These are phyloP conservation scores for Leptarthrus brevirostris DNA, from an alignment of 2,888 invertebrate genomes.

Conservation along the genomic window DNA sequence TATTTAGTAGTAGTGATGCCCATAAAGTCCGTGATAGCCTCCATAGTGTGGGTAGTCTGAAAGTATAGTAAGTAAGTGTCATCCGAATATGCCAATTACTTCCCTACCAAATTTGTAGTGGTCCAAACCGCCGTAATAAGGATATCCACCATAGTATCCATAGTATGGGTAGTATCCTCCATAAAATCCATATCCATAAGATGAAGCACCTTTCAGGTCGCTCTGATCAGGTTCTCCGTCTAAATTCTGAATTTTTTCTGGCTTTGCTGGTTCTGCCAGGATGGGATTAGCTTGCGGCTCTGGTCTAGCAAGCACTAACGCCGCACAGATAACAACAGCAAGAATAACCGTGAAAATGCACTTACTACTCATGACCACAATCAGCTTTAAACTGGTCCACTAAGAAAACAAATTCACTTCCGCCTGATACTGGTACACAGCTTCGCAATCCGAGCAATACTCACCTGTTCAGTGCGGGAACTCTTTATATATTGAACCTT, in stretches of 20 bases:
- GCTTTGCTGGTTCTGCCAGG: background rate
- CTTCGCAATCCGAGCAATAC: constrained; percentile 9
- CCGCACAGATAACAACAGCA: background rate
- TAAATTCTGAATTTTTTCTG: constrained; percentile 48
- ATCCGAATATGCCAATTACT: background rate
- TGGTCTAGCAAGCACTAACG: background rate
- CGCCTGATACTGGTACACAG: background rate
- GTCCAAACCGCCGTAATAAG: constrained; percentile 2
- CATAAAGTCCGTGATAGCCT: constrained; percentile 40
- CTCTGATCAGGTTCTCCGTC: constrained; percentile 59
- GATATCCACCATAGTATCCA: constrained; percentile 49
- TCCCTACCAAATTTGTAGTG: constrained; percentile 15
- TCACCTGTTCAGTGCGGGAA: constrained; percentile 9
- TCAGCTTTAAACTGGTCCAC: background rate
- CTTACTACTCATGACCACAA: constrained; percentile 6
- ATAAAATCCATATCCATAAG: constrained; percentile 64
- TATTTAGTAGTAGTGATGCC: background rate
- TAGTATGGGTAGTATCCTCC: constrained; percentile 54
- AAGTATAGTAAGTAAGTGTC: constrained; percentile 29
- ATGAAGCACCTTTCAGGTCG: constrained; percentile 63
- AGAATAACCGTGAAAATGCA: constrained; percentile 5
- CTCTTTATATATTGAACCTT: constrained; percentile 36
- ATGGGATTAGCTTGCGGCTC: background rate
- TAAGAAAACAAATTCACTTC: background rate
- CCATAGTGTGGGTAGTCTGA: constrained; percentile 53